Evolutionary conservation across 2,888 invertebrate genomes (phyloP).

Genomic region (Andricus curvator): DNA sequence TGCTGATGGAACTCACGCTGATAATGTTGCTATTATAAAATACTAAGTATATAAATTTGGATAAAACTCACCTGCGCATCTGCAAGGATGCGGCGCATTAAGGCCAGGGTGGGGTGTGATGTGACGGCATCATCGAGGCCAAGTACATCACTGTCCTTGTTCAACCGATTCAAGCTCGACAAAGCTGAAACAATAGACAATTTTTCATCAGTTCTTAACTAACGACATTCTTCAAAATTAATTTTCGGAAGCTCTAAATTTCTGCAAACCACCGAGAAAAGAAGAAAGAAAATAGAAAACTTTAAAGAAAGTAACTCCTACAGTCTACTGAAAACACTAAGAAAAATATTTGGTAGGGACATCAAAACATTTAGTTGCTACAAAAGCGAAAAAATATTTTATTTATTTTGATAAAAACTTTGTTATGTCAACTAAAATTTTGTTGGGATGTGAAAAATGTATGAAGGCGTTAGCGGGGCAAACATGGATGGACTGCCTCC

Average conservation of each 20-base stretch:
- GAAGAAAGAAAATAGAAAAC: background rate
- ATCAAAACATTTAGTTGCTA: no score
- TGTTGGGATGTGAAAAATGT: no score
- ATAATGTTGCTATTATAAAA: background rate
- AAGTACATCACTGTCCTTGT: conserved; percentile 74
- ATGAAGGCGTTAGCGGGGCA: no score
- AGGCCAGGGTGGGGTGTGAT: conserved; percentile 87
- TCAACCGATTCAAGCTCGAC: conserved; percentile 72
- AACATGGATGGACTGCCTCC: no score
- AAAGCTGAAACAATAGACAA: conserved; percentile 70
- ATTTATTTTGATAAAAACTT: no score
- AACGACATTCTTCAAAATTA: background rate
- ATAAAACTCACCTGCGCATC: conserved; percentile 87
- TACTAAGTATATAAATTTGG: background rate
- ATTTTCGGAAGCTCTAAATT: background rate
- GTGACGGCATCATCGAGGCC: conserved; percentile 74
- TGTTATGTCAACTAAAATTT: no score
- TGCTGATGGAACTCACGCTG: background rate
- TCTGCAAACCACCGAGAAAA: background rate
- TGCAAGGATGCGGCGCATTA: conserved; percentile 91
- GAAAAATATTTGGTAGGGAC: no score
- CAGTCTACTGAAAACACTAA: no score
- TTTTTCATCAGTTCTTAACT: background rate
- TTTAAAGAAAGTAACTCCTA: background rate
- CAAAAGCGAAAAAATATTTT: no score